Percentiles rank a stretch among this genome's conserved stretches.
These are phyloP conservation scores for Ethmia dodecea DNA, from an alignment of 2,888 invertebrate genomes.

Conservation along the genomic window DNA sequence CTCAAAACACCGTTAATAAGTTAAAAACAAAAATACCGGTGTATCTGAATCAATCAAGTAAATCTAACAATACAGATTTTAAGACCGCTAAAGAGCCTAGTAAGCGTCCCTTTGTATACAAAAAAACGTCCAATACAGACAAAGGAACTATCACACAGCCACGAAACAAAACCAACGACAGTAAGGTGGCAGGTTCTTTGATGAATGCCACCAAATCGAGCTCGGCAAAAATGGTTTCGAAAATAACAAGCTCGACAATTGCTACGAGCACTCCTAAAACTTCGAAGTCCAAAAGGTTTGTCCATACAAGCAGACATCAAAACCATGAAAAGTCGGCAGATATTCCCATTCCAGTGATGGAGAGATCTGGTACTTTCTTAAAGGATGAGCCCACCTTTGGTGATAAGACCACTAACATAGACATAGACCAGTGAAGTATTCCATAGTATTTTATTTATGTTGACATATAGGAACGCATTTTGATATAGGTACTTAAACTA, in stretches of 20 bases:
- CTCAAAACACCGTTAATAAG: constrained; percentile 18
- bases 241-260: too few relatives aligned
- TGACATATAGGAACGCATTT: too few relatives aligned
- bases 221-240: constrained; percentile 72
- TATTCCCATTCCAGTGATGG: constrained; percentile 49
- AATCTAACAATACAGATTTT: constrained; percentile 14
- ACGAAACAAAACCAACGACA: constrained; percentile 23
- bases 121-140: neutral
- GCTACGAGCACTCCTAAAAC: too few relatives aligned
- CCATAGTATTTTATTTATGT: too few relatives aligned
- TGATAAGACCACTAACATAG: constrained; percentile 42
- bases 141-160: neutral
- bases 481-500: too few relatives aligned
- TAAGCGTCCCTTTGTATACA: constrained; percentile 2
- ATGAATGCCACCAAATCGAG: constrained; percentile 79
- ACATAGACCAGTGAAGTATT: constrained; percentile 18
- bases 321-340: constrained; percentile 18
- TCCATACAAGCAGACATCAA: constrained; percentile 9
- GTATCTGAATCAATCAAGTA: constrained; percentile 29
- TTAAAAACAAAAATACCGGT: constrained; percentile 54
- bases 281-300: constrained; percentile 27
- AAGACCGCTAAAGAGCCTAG: constrained; percentile 16
- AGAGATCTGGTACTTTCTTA: constrained; percentile 84
- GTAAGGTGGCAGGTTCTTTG: constrained; percentile 44
- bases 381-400: constrained; percentile 84